These are phyloP conservation scores for Aleiodes leptofemur DNA, from an alignment of 2,888 invertebrate species.

Conservation along the genomic window DNA sequence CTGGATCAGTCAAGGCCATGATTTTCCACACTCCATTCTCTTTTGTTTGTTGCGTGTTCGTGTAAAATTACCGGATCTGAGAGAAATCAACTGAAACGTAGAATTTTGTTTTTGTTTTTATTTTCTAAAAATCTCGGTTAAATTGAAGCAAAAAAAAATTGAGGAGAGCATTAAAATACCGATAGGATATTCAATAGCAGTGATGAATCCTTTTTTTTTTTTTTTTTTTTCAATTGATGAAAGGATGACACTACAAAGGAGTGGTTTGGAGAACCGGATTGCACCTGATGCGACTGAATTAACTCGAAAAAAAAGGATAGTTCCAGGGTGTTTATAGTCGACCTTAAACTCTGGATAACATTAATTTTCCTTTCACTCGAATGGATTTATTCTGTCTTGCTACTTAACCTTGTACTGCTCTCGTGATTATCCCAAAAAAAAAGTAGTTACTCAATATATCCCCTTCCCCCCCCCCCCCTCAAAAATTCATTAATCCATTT, in stretches of 20 bases:
- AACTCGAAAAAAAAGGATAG: slow-evolving; percentile 5
- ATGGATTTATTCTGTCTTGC: slow-evolving; percentile 11
- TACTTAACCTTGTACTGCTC: too few relatives aligned
- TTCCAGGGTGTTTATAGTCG: slow-evolving; percentile 25
- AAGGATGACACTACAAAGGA: not conserved
- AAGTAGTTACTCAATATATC: too few relatives aligned
- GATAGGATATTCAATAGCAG: not conserved
- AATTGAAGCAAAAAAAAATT: too few relatives aligned
- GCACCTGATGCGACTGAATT: slow-evolving; percentile 9
- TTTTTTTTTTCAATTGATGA: not conserved
- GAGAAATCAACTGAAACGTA: too few relatives aligned
- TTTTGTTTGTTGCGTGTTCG: slow-evolving; percentile 2
- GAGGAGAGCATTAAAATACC: too few relatives aligned
- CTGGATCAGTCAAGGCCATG: slow-evolving; percentile 12
- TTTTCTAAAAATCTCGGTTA: too few relatives aligned
- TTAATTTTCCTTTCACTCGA: slow-evolving; percentile 29
- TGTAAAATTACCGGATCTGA: not conserved
- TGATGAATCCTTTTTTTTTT: not conserved
- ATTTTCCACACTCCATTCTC: slow-evolving; percentile 29
- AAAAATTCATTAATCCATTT: too few relatives aligned
- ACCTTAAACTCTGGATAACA: slow-evolving; percentile 15
- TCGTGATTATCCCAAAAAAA: too few relatives aligned
- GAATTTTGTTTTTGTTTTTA: too few relatives aligned
- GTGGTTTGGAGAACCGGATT: slow-evolving; percentile 23
- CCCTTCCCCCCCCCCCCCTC: too few relatives aligned